Evolutionary conservation across 2,113 vertebrate species (phyloP), one percentile per base, ranked within the genome.

Genomic region (Porphyrio hochstetteri): DNA sequence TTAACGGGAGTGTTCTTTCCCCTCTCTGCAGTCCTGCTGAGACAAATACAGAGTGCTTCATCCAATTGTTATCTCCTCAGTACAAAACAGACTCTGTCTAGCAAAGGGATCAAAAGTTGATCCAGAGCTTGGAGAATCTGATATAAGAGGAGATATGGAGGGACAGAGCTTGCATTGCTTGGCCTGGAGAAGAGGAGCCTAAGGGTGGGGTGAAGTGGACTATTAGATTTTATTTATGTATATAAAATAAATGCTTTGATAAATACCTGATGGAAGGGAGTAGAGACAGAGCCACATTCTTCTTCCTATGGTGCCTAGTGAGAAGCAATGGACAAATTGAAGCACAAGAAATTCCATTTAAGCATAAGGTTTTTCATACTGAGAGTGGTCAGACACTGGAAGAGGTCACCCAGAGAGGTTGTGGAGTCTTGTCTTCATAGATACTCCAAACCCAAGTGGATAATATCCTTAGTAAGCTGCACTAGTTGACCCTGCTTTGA

Each of bases 141-240:
- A 38, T 8, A 5, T 35, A 19, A 50, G 18, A 29, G 29, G 29
- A 52, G 25, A 52, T 36, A 7, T 55, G 56, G 21, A 33, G 27
- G 25, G 21, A 53, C 33, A 23, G 14, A 46, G 27, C 19, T 79
- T 70, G 16, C 27, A 3, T 36, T 78, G 16, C 7, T 53, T 69
- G 31, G 16, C 44, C 46, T 46, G 33, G 17, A 27, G 27, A 44
- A 44, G 21, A 53, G 23, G 24, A 79, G 24, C 28, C 28, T 63
- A 21, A 33, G 21, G 9, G 33, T 1, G 0, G 18, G 7, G 8
- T 12, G 31, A 19, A 33, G 11, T 23, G 14, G 1, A 31, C 8
- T 25, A 14, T 19, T 44, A 31, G 36, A 25, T 60, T 53, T 52
- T 60, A 44, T 61, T 11, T 38, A 19, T 33, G 13, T 61, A 10